Conservation (phyloP, 2,797 vertebrate genomes). For the Poeciliopsis infans region DNA sequence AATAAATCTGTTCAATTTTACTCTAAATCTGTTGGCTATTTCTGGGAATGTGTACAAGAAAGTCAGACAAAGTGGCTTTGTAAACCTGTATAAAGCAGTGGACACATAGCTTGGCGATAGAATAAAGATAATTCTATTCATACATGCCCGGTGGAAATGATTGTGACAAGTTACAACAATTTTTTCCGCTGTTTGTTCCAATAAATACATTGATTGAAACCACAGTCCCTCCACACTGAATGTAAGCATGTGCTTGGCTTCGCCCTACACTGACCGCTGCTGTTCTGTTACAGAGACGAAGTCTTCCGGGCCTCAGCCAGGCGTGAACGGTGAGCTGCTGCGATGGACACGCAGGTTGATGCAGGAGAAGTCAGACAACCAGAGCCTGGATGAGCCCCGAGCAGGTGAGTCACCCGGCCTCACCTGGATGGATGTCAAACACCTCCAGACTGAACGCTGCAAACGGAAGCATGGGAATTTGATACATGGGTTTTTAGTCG, state of each 20-base stretch:
- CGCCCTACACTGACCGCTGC: conserved; percentile 20
- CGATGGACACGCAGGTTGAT: conserved; percentile 77
- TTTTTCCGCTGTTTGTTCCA: background rate
- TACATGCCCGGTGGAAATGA: background rate
- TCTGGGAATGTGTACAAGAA: background rate
- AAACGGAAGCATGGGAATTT: background rate
- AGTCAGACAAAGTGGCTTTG: background rate
- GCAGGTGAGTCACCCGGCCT: conserved; percentile 73
- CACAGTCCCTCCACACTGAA: background rate
- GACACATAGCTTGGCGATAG: background rate
- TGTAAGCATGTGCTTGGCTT: conserved; percentile 8
- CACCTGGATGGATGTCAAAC: conserved; percentile 11
- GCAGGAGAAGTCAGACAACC: conserved; percentile 78
- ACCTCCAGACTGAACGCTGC: conserved; percentile 4
- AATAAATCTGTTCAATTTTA: background rate
- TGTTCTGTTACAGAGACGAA: conserved; percentile 63
- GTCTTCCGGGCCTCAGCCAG: conserved; percentile 52
- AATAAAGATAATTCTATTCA: conserved; percentile 25
- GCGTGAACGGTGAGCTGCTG: conserved; percentile 43
- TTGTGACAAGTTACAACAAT: background rate
- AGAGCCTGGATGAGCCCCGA: conserved; percentile 72
- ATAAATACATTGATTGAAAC: background rate
- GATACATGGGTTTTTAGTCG: background rate
- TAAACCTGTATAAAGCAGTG: background rate
- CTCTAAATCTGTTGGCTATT: background rate